phyloP scores from a whole-genome alignment of 2,888 invertebrate genomes.

The Oxyteleia sp. region DNA sequence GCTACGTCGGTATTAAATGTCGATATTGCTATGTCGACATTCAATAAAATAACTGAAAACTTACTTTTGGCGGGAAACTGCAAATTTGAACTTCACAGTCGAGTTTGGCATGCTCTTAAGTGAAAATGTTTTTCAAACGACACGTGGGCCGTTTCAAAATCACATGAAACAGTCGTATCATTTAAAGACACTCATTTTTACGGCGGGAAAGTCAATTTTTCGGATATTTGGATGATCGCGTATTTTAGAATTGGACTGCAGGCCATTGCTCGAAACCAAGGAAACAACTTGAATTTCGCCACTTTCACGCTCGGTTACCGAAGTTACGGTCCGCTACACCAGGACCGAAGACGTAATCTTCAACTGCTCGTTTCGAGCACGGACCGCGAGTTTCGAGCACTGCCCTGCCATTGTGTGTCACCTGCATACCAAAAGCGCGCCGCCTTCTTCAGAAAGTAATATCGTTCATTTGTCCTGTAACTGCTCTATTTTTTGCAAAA shows the following conservation, averaged over 20 bases:
- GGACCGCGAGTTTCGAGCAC: constrained; percentile 59
- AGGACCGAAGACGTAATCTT: constrained; percentile 70
- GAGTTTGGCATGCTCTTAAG: no score
- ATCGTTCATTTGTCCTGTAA: constrained; percentile 54
- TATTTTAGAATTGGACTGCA: constrained; percentile 43
- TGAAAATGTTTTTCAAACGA: no score
- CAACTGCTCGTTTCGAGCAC: constrained; percentile 59
- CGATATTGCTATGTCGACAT: no score
- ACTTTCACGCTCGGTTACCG: constrained; percentile 75
- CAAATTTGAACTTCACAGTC: no score
- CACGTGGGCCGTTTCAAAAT: background rate
- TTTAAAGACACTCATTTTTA: background rate
- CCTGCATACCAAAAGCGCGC: constrained; percentile 61
- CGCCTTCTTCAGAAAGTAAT: constrained; percentile 48
- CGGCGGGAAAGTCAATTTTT: constrained; percentile 23
- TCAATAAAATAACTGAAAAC: no score
- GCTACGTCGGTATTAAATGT: no score
- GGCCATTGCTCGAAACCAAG: constrained; percentile 40
- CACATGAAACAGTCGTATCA: background rate
- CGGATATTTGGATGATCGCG: constrained; percentile 26
- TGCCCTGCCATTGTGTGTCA: constrained; percentile 50
- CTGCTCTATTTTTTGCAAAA: constrained; percentile 52
- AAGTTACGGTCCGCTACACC: constrained; percentile 69
- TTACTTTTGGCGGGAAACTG: no score
- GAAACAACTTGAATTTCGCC: constrained; percentile 71